These are phyloP conservation scores for Itoplectis maculator DNA, from an alignment of 2,888 invertebrate genomes.

Conservation along the genomic window DNA sequence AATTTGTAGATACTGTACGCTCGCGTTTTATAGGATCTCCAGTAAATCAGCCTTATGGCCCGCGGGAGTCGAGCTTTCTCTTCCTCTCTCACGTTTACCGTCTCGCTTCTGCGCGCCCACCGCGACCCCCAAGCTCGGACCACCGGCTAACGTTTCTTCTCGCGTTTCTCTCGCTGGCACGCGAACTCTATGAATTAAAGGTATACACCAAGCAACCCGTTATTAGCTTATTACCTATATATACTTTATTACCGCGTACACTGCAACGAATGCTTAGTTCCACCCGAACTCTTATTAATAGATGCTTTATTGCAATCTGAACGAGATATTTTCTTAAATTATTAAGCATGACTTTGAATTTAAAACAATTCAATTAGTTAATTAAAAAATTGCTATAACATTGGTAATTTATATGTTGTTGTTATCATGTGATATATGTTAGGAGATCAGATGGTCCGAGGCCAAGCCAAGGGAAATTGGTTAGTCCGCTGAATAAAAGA, in stretches of 20 bases:
- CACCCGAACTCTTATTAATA: not conserved
- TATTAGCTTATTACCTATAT: slow-evolving; percentile 46
- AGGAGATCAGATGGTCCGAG: too few species aligned
- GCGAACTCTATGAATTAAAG: slow-evolving; percentile 31
- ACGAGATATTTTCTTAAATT: not conserved
- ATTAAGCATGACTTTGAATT: not conserved
- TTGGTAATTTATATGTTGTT: too few species aligned
- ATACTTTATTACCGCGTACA: not conserved
- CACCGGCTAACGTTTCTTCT: slow-evolving; percentile 28
- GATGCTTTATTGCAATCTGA: not conserved
- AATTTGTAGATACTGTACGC: slow-evolving; percentile 61
- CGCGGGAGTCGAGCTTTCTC: slow-evolving; percentile 47
- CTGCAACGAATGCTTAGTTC: slow-evolving; percentile 2
- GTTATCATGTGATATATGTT: too few species aligned
- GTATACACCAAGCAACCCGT: slow-evolving; percentile 24
- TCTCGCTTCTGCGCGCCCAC: not conserved
- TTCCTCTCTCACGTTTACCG: not conserved
- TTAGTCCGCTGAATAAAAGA: too few species aligned
- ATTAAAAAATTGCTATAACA: too few species aligned
- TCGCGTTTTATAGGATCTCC: slow-evolving; percentile 57
- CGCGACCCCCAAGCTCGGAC: not conserved
- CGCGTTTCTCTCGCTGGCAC: slow-evolving; percentile 22
- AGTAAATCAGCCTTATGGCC: slow-evolving; percentile 63
- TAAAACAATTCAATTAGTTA: not conserved
- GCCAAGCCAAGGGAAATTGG: too few species aligned